Evolutionary conservation across 2,113 vertebrate genomes (phyloP).

Genomic region (Xyliphius kryptos): DNA sequence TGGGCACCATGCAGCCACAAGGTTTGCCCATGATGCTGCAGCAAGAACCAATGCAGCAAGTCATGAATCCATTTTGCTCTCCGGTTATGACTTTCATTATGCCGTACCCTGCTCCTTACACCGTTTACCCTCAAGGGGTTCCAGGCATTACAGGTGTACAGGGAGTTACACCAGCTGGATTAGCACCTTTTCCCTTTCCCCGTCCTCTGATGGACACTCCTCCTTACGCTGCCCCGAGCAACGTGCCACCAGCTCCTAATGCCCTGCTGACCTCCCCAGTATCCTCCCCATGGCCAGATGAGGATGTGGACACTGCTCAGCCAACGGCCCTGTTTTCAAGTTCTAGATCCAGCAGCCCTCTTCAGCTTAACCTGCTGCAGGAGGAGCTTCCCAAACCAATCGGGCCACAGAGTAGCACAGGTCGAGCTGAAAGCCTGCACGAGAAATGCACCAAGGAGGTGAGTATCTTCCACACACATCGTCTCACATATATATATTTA

Average conservation of each 20-base stretch:
- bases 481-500: too few relatives aligned
- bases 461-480: constrained; percentile 15
- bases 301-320: constrained; percentile 27
- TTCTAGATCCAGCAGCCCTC: constrained; percentile 76
- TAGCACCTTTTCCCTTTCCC: constrained; percentile 34
- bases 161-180: background rate
- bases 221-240: constrained; percentile 42
- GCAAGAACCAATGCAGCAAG: constrained; percentile 52
- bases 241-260: constrained; percentile 9
- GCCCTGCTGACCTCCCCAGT: constrained; percentile 10
- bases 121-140: constrained; percentile 51
- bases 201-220: constrained; percentile 32
- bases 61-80: constrained; percentile 53
- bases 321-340: constrained; percentile 53
- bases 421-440: constrained; percentile 51
- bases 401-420: constrained; percentile 50
- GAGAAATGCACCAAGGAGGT: constrained; percentile 51
- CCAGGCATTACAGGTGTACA: constrained; percentile 10
- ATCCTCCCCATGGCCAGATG: constrained; percentile 35
- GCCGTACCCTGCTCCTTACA: constrained; percentile 57
- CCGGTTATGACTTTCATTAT: constrained; percentile 68
- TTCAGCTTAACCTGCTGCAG: constrained; percentile 79
- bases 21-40: constrained; percentile 38
- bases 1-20: constrained; percentile 37
- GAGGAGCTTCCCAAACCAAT: constrained; percentile 67